Evolutionary conservation across 2,888 invertebrate species (phyloP).

Genomic region (Steromphala cineraria): DNA sequence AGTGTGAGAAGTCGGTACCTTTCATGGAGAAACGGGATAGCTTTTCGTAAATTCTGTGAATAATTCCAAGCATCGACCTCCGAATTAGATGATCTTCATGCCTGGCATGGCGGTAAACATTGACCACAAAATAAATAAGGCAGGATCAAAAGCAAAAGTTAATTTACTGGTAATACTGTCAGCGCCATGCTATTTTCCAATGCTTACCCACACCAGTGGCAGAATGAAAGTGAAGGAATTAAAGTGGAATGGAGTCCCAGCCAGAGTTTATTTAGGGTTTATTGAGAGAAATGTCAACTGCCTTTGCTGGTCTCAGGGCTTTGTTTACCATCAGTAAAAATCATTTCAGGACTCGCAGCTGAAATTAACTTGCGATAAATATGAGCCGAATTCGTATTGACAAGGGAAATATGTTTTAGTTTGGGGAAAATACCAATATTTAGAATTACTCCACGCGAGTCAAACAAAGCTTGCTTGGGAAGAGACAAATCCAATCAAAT

Average conservation of each 20-base stretch:
- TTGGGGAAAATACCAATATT: slow-evolving; percentile 46
- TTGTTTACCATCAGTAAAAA: slow-evolving; percentile 44
- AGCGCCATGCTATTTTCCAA: slow-evolving; percentile 34
- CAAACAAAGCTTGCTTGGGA: slow-evolving; percentile 22
- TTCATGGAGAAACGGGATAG: neutral
- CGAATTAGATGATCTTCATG: slow-evolving; percentile 36
- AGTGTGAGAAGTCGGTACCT: neutral
- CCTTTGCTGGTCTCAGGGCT: slow-evolving; percentile 25
- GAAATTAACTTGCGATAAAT: slow-evolving; percentile 49
- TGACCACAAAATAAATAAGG: slow-evolving; percentile 41
- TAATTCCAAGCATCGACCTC: slow-evolving; percentile 29
- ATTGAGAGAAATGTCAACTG: slow-evolving; percentile 39
- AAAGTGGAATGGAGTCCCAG: slow-evolving; percentile 28
- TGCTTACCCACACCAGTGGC: slow-evolving; percentile 31
- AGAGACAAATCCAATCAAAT: slow-evolving; percentile 38
- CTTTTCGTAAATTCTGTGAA: slow-evolving; percentile 19
- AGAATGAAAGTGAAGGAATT: slow-evolving; percentile 41
- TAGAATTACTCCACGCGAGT: slow-evolving; percentile 36
- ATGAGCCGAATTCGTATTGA: slow-evolving; percentile 39
- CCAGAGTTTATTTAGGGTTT: slow-evolving; percentile 41
- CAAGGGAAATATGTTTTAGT: slow-evolving; percentile 44
- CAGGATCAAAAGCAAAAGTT: slow-evolving; percentile 47
- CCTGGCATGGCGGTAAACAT: slow-evolving; percentile 38
- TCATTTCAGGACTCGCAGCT: slow-evolving; percentile 30
- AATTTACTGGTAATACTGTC: slow-evolving; percentile 42